Conservation (phyloP, 1,140 invertebrate genomes). For the Octopus bimaculoides region DNA sequence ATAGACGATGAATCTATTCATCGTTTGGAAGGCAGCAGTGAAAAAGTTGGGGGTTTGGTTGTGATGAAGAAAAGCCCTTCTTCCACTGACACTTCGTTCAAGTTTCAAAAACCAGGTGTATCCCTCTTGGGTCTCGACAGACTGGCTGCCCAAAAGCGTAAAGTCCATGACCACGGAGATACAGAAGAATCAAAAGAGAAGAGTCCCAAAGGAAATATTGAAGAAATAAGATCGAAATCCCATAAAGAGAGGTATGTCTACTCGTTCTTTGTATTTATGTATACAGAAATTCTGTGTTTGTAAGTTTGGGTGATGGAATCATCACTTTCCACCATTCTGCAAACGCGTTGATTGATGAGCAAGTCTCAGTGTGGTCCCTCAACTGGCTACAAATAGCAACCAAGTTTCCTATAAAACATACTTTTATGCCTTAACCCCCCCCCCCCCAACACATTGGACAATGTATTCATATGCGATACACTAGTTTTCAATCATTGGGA, state of each 20-base stretch:
- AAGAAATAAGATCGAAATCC: slow-evolving; percentile 65
- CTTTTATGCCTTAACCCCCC: too few relatives aligned
- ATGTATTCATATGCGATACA: too few relatives aligned
- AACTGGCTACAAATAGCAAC: too few relatives aligned
- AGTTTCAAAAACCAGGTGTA: slow-evolving; percentile 68
- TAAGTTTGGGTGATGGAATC: background rate
- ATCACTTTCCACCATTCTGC: background rate
- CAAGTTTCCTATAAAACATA: too few relatives aligned
- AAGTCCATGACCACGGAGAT: slow-evolving; percentile 58
- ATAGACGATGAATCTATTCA: slow-evolving; percentile 62
- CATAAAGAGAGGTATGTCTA: slow-evolving; percentile 28
- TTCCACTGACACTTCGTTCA: slow-evolving; percentile 60
- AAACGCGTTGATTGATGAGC: background rate
- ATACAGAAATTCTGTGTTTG: background rate
- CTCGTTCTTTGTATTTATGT: background rate
- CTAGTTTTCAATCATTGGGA: too few relatives aligned
- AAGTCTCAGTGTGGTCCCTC: too few relatives aligned
- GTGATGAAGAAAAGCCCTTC: slow-evolving; percentile 68
- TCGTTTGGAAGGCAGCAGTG: slow-evolving; percentile 77
- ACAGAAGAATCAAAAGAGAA: slow-evolving; percentile 54
- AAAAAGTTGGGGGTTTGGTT: slow-evolving; percentile 72
- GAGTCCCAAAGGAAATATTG: slow-evolving; percentile 45
- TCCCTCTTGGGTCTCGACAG: slow-evolving; percentile 86
- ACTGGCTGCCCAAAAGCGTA: slow-evolving; percentile 67
- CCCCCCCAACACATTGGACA: too few relatives aligned